phyloP scores from a whole-genome alignment of 2,888 invertebrate genomes.

The Cryptus armator region DNA sequence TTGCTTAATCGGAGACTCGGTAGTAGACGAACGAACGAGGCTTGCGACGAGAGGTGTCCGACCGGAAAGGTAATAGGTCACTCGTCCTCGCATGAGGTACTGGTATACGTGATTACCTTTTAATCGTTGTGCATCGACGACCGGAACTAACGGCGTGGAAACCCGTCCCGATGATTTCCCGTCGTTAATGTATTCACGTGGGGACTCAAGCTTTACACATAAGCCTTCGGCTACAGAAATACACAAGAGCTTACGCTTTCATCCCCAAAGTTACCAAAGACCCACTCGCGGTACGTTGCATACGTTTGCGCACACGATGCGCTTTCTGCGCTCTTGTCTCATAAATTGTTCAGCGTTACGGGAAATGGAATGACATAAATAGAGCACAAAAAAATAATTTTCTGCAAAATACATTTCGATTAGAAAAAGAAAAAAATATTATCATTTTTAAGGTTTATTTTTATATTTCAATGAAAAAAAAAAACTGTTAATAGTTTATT shows the following conservation, averaged over 20 bases:
- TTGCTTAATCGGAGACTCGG: constrained; percentile 7
- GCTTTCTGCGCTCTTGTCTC: constrained; percentile 8
- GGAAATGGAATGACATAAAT: background rate
- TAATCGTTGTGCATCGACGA: constrained; percentile 64
- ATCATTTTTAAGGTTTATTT: too few species aligned
- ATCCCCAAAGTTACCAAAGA: constrained; percentile 25
- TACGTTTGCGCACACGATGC: background rate
- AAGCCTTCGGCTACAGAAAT: background rate
- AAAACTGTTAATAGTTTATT: too few species aligned
- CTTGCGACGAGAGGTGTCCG: constrained; percentile 40
- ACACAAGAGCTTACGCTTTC: constrained; percentile 13
- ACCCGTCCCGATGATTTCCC: constrained; percentile 67
- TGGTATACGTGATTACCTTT: constrained; percentile 64
- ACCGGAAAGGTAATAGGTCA: constrained; percentile 67
- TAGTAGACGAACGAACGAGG: constrained; percentile 20
- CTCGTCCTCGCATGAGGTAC: constrained; percentile 53
- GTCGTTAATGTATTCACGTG: constrained; percentile 53
- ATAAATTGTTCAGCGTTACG: background rate
- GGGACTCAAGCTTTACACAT: constrained; percentile 3
- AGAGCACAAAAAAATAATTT: background rate
- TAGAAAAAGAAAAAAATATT: too few species aligned
- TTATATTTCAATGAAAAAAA: too few species aligned
- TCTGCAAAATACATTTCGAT: too few species aligned
- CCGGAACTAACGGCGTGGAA: constrained; percentile 68
- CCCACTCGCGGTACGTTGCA: background rate